Evolutionary conservation across 2,888 invertebrate species (phyloP).

Genomic region (Lycophotia porphyrea): DNA sequence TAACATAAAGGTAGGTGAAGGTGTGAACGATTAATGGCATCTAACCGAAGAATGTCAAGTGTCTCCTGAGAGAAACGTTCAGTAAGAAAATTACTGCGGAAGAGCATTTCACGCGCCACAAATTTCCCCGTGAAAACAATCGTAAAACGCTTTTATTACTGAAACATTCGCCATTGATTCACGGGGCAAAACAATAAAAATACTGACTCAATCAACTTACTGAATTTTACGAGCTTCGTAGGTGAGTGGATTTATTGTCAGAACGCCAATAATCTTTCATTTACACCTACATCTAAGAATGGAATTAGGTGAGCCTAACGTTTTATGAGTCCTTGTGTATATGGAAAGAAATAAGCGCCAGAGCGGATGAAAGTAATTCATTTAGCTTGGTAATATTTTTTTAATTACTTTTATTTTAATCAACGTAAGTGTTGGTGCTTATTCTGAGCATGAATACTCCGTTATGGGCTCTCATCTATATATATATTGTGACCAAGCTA

Average conservation of each 20-base stretch:
- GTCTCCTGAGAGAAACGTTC: slow-evolving; percentile 79
- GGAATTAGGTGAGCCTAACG: slow-evolving; percentile 66
- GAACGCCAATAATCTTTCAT: slow-evolving; percentile 84
- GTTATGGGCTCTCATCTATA: slow-evolving; percentile 9
- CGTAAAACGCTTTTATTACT: slow-evolving; percentile 89
- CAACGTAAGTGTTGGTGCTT: slow-evolving; percentile 51
- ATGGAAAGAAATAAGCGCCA: slow-evolving; percentile 38
- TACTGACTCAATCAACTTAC: slow-evolving; percentile 90
- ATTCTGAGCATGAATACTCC: slow-evolving; percentile 18
- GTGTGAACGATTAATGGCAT: slow-evolving; percentile 71
- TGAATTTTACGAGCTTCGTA: slow-evolving; percentile 86
- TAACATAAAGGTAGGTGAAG: slow-evolving; percentile 52
- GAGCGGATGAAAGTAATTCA: slow-evolving; percentile 49
- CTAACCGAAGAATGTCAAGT: slow-evolving; percentile 79
- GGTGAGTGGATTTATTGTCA: slow-evolving; percentile 87
- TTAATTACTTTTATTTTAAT: slow-evolving; percentile 61
- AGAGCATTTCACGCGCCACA: slow-evolving; percentile 88
- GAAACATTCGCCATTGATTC: slow-evolving; percentile 90
- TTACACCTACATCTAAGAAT: slow-evolving; percentile 81
- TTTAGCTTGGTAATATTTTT: slow-evolving; percentile 55
- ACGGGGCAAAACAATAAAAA: slow-evolving; percentile 89
- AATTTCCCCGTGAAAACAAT: slow-evolving; percentile 89
- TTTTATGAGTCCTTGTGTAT: slow-evolving; percentile 57
- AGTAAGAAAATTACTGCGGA: slow-evolving; percentile 84
- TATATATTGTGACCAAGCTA: slow-evolving; percentile 33